These are phyloP conservation scores for Apocrypta bakeri DNA, from an alignment of 1,140 invertebrate genomes.

Conservation along the genomic window DNA sequence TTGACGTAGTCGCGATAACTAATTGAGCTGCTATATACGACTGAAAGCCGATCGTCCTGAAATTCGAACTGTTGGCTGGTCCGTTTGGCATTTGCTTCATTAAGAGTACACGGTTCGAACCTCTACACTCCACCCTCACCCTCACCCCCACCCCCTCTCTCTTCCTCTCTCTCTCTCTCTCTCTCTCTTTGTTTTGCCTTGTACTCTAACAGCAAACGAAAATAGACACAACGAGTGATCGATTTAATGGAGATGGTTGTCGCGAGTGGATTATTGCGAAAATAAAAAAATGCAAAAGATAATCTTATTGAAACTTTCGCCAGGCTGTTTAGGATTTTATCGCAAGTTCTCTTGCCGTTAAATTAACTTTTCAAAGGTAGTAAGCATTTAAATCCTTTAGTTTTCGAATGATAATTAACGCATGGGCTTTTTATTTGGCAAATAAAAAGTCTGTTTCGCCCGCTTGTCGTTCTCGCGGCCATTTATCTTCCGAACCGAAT, in stretches of 20 bases:
- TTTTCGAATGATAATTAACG: conserved; percentile 20
- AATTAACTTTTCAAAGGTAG: background rate
- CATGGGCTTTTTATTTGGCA: background rate
- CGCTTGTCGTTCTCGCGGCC: background rate
- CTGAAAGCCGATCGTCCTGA: background rate
- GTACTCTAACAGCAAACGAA: background rate
- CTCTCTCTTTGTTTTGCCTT: too few species aligned
- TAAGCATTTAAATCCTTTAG: conserved; percentile 22
- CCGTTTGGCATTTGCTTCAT: background rate
- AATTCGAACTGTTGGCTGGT: background rate
- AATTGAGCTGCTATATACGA: background rate
- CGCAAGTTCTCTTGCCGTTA: background rate
- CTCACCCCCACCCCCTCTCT: too few species aligned
- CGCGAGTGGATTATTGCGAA: background rate
- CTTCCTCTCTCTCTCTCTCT: too few species aligned
- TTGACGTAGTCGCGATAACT: background rate
- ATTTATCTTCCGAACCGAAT: conserved; percentile 29
- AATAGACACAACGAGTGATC: background rate
- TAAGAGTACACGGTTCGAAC: background rate
- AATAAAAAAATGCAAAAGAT: background rate
- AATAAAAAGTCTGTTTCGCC: background rate
- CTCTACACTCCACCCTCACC: too few species aligned
- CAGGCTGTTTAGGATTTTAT: background rate
- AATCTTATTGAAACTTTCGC: background rate
- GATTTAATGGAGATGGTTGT: background rate